Evolutionary conservation across 2,888 invertebrate genomes (phyloP).

Genomic region (Apotomis turbidana): DNA sequence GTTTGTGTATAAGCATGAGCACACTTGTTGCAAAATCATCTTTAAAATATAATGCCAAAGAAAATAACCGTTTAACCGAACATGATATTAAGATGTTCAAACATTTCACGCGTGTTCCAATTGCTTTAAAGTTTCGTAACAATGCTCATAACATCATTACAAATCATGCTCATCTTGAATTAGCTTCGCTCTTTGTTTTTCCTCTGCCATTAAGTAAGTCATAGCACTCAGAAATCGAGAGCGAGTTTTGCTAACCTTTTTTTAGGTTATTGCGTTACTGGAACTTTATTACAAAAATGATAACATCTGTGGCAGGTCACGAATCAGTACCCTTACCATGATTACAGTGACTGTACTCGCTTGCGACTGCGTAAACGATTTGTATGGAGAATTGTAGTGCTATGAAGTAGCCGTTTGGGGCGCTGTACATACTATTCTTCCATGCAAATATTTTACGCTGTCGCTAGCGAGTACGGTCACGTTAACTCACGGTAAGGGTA

Average conservation of each 20-base stretch:
- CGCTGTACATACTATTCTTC: too few relatives aligned
- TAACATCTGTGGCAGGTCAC: slow-evolving; percentile 59
- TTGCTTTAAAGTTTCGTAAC: slow-evolving; percentile 34
- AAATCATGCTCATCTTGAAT: slow-evolving; percentile 35
- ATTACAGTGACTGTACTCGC: too few relatives aligned
- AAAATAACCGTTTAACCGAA: slow-evolving; percentile 13
- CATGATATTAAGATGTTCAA: slow-evolving; percentile 24
- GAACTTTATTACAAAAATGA: slow-evolving; percentile 39
- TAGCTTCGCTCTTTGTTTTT: slow-evolving; percentile 25
- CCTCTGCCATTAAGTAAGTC: slow-evolving; percentile 18
- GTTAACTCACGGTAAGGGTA: too few relatives aligned
- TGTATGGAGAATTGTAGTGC: too few relatives aligned
- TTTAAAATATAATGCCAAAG: background rate
- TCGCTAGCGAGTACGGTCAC: too few relatives aligned
- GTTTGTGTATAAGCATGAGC: background rate
- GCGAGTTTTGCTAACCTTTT: background rate
- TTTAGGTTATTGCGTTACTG: slow-evolving; percentile 16
- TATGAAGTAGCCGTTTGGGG: too few relatives aligned
- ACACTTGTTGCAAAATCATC: slow-evolving; percentile 3
- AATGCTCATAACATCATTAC: slow-evolving; percentile 26
- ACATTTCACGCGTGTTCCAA: slow-evolving; percentile 23
- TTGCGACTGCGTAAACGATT: too few relatives aligned
- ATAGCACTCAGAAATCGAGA: slow-evolving; percentile 16
- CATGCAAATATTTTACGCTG: too few relatives aligned
- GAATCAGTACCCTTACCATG: slow-evolving; percentile 48